Evolutionary conservation across 2,888 invertebrate species (phyloP).

Genomic region (Drosophila kuntzei): DNA sequence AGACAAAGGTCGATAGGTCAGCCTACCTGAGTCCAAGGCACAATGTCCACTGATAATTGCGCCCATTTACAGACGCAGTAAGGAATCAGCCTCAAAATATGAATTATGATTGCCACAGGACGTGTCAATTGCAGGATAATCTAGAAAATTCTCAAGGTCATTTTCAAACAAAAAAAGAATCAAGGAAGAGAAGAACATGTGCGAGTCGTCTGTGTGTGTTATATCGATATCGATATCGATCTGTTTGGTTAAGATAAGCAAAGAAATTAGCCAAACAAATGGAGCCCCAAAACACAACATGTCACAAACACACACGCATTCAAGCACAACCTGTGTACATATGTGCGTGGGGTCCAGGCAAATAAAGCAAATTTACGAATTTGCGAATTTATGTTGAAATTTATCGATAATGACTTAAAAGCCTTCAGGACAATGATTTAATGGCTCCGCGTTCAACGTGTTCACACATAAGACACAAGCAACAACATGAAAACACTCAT

Average conservation of each 20-base stretch:
- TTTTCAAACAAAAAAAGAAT: conserved; percentile 61
- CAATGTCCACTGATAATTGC: conserved; percentile 64
- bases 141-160: conserved; percentile 69
- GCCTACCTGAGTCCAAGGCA: conserved; percentile 39
- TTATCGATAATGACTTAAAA: conserved; percentile 86
- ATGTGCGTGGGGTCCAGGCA: conserved; percentile 63
- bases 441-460: conserved; percentile 71
- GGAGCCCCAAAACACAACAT: conserved; percentile 51
- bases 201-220: conserved; percentile 26
- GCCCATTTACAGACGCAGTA: conserved; percentile 57
- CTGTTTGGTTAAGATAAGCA: conserved; percentile 31
- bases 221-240: conserved; percentile 49
- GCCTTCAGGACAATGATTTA: conserved; percentile 85
- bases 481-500: conserved; percentile 35
- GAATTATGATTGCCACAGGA: conserved; percentile 74
- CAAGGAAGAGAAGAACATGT: conserved; percentile 24
- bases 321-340: conserved; percentile 13
- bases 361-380: conserved; percentile 83
- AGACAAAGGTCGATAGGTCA: conserved; percentile 24
- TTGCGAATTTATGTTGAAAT: conserved; percentile 84
- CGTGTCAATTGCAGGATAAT: conserved; percentile 72
- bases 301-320: conserved; percentile 27
- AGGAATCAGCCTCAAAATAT: conserved; percentile 62
- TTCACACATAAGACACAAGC: conserved; percentile 57
- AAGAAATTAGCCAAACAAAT: conserved; percentile 76